Base-by-base conservation (phyloP, 2,113 vertebrate species). In the Strix uralensis region DNA sequence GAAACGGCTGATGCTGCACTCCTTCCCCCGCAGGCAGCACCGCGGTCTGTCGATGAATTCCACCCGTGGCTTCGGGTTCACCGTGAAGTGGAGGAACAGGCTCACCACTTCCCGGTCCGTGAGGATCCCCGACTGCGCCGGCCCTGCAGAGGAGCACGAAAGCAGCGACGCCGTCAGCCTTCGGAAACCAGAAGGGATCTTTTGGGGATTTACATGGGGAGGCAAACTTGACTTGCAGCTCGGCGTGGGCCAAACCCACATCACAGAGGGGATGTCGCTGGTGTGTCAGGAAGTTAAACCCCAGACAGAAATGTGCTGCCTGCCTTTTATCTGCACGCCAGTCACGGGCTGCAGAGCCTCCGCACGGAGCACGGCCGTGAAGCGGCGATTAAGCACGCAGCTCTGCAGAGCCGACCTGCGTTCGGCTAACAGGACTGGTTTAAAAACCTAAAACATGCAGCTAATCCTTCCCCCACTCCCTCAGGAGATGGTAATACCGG, bases 21-120 rank as follows among this genome's bases (percentile, higher is more conserved):
- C 99, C 97, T 99, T 99, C 90, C 99, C 99, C 0, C 99, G 98
- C 92, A 99, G 98, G 97, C 99, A 99, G 98, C 99, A 99, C 90
- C 99, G 99, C 1, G 99, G 99, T 49, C 99, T 96, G 96, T 99
- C 99, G 5, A 99, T 99, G 97, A 99, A 99, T 58, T 99, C 99
- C 78, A 99, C 99, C 0, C 99, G 98, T 0, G 99, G 99, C 95
- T 99, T 99, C 7, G 99, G 99, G 96, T 99, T 99, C 10, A 99
- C 99, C 0, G 99, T 99, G 98, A 99, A 99, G 98, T 99, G 99
- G 72, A 99, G 98, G 97, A 99, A 99, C 63, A 99, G 98, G 92
- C 99, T 99, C 86, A 99, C 99, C 85, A 99, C 99, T 81, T 99
- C 99, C 9, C 99, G 97, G 97, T 99, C 99, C 5, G 98, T 98